phyloP scores from a whole-genome alignment of 2,888 invertebrate species.

The Xestia rhomboidea region DNA sequence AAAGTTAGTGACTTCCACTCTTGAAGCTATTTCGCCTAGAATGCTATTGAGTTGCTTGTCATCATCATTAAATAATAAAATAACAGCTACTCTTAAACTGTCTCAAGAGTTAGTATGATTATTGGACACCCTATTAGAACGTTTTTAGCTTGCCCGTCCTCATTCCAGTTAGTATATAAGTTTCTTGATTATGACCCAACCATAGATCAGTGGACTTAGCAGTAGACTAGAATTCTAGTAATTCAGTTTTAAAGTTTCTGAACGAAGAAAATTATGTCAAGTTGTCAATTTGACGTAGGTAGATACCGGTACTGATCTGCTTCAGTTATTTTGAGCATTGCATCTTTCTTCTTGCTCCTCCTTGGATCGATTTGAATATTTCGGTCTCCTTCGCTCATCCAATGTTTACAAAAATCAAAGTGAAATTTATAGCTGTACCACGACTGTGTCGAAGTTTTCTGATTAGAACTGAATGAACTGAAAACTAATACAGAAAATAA shows the following conservation, averaged over 20 bases:
- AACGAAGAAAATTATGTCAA: conserved; percentile 17
- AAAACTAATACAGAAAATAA: neutral
- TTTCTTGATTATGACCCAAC: neutral
- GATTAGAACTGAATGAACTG: neutral
- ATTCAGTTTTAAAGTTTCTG: conserved; percentile 12
- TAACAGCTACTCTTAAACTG: too few relatives aligned
- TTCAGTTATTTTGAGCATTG: conserved; percentile 2
- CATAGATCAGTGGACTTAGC: neutral
- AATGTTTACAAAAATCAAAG: conserved; percentile 33
- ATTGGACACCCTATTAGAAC: too few relatives aligned
- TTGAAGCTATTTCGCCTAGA: too few relatives aligned
- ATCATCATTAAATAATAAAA: too few relatives aligned
- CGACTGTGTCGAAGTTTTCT: neutral
- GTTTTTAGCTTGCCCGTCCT: too few relatives aligned
- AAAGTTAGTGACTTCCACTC: too few relatives aligned
- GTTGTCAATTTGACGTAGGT: neutral
- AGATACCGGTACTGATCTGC: neutral
- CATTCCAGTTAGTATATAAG: too few relatives aligned
- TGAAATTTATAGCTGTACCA: neutral
- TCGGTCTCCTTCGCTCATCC: neutral
- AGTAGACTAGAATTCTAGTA: conserved; percentile 7
- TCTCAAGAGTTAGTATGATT: too few relatives aligned
- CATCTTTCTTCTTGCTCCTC: conserved; percentile 4
- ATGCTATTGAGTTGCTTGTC: too few relatives aligned
- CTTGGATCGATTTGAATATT: neutral